Percentiles rank a stretch among this genome's conserved stretches.
Evolutionary conservation across 2,113 vertebrate species (phyloP).

Genomic region (Cercocebus atys): DNA sequence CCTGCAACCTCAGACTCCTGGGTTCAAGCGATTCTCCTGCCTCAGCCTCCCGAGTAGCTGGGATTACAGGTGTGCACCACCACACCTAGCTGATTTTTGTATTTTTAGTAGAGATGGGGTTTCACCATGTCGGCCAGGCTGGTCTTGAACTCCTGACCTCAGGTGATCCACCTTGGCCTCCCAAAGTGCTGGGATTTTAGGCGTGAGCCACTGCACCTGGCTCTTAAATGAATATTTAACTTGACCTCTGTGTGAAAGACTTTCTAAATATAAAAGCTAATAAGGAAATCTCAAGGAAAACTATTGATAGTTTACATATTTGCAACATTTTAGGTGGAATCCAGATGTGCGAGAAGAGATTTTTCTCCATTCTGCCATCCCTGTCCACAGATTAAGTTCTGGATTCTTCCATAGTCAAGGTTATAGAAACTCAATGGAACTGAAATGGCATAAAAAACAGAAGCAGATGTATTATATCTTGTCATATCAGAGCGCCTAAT

Average conservation of each 20-base stretch:
- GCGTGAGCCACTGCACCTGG: too few relatives aligned
- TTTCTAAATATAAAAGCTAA: constrained; percentile 28
- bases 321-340: neutral
- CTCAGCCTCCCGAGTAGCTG: too few relatives aligned
- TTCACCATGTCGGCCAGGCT: too few relatives aligned
- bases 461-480: neutral
- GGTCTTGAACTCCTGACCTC: too few relatives aligned
- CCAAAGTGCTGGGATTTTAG: too few relatives aligned
- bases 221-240: neutral
- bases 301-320: constrained; percentile 12
- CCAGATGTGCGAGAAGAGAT: neutral
- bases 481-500: neutral
- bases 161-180: too few relatives aligned
- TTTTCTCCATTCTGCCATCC: neutral
- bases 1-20: too few relatives aligned
- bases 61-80: too few relatives aligned
- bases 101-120: too few relatives aligned
- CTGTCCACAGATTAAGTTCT: neutral
- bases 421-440: neutral
- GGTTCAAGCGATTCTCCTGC: too few relatives aligned
- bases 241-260: neutral
- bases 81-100: too few relatives aligned
- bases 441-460: neutral
- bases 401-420: neutral
- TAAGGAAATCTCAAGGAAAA: constrained; percentile 32